Base-by-base conservation (phyloP, 2,888 invertebrate genomes). In the Cyclophora punctaria region DNA sequence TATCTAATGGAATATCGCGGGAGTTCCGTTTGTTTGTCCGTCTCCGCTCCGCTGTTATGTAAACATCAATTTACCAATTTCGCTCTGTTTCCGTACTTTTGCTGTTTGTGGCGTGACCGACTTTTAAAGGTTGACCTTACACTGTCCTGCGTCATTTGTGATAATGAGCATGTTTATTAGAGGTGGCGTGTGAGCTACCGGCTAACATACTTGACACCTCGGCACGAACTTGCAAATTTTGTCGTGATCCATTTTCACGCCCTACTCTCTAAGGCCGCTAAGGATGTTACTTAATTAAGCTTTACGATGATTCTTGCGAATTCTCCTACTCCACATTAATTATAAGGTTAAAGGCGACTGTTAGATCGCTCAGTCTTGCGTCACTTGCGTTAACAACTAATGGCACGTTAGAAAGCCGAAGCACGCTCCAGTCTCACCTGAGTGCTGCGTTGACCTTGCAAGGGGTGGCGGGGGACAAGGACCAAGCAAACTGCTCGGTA, bases 371-470 rank as follows among this genome's bases (percentile, higher is more conserved):
- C 20, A 20, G 2, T 20, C 20, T 20, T 20, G 20, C 20, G 20
- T 20, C 20, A 20, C 20, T 20, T 20, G 20, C 20, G 2, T 20
- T 20, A 20, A 20, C 20, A 20, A 20, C 20, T 20, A 20, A 20
- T 20, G 20, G 20, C 20, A 20, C 20, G 20, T 20, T 20, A 20
- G 37, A 5, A 37, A 37, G 37, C 5, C 4, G 37, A 5, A 37
- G 37, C 37, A 37, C 5, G 5, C 5, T 4, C 37, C 37, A 5
- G 5, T 5, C 37, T 5, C 37, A 37, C 37, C 37, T 37, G 73
- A 67, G 75, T 75, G 69, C 69, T 74, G 66, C 67, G 69, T 78
- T 85, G 85, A 84, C 87, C 87, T 87, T 87, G 84, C 66, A 69
- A 66, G 77, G 80, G 73, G 69, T 58, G 58, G 62, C 59, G 74